Percentiles rank a stretch among this genome's conserved stretches.
Conservation (phyloP, 2,888 invertebrate species). For the Abscondita cerata region DNA sequence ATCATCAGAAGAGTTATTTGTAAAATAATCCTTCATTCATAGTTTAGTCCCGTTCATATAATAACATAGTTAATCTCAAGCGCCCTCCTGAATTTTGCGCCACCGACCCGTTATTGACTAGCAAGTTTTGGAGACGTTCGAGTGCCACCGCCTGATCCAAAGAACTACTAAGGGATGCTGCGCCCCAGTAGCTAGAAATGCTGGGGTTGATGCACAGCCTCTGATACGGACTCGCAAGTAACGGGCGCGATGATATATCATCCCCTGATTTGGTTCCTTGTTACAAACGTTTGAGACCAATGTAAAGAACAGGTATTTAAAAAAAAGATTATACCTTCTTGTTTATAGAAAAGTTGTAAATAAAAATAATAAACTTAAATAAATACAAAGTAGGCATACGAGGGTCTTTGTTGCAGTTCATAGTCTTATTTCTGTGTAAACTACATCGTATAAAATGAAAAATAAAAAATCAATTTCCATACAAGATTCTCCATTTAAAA, state of each 20-base stretch:
- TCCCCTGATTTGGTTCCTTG: conserved; percentile 21
- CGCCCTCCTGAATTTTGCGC: conserved; percentile 49
- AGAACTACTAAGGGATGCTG: conserved; percentile 53
- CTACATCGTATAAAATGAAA: too few relatives aligned
- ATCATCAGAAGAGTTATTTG: not conserved
- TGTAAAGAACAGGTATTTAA: conserved; percentile 29
- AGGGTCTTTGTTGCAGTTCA: conserved; percentile 8
- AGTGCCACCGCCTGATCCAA: conserved; percentile 48
- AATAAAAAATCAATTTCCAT: too few relatives aligned
- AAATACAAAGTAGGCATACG: conserved; percentile 28
- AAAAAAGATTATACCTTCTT: not conserved
- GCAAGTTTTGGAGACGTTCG: conserved; percentile 50
- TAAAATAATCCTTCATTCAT: conserved; percentile 22
- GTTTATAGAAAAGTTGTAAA: not conserved
- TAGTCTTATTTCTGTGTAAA: too few relatives aligned
- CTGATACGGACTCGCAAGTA: conserved; percentile 26
- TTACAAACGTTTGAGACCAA: conserved; percentile 23
- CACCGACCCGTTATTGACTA: conserved; percentile 56
- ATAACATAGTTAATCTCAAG: conserved; percentile 44
- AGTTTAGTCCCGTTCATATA: conserved; percentile 22
- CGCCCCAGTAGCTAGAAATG: conserved; percentile 56
- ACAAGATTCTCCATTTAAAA: too few relatives aligned
- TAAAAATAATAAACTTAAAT: not conserved
- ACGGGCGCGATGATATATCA: conserved; percentile 33
- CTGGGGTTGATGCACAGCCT: conserved; percentile 35